Conservation (phyloP, 2,888 invertebrate genomes). For the Sycophila texana region DNA sequence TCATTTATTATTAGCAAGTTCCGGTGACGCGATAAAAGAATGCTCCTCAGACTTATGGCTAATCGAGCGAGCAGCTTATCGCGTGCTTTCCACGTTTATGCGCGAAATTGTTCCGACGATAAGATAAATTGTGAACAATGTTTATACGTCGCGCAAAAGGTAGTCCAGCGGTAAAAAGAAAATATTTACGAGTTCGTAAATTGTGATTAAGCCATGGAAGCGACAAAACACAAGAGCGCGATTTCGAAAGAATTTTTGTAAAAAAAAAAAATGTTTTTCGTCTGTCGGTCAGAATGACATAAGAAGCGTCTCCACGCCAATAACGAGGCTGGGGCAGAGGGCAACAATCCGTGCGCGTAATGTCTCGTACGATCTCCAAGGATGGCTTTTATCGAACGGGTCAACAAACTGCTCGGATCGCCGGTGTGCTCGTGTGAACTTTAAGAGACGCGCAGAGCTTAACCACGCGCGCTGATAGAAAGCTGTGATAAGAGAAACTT, state of each 20-base stretch:
- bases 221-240: no score
- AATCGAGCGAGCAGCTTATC: neutral
- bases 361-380: slow-evolving; percentile 17
- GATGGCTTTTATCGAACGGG: slow-evolving; percentile 26
- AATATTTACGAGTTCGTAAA: neutral
- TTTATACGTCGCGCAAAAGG: neutral
- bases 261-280: no score
- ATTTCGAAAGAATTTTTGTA: no score
- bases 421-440: no score
- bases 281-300: neutral
- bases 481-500: no score
- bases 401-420: slow-evolving; percentile 35
- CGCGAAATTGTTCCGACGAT: neutral
- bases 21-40: neutral
- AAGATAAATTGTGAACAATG: neutral
- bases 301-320: neutral
- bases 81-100: neutral
- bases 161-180: neutral
- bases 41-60: neutral
- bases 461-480: no score
- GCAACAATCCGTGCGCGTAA: neutral
- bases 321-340: neutral
- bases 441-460: no score
- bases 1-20: neutral
- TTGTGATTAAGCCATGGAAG: no score